These are phyloP conservation scores for Vimba vimba DNA, from an alignment of 2,113 vertebrate species.

Conservation along the genomic window DNA sequence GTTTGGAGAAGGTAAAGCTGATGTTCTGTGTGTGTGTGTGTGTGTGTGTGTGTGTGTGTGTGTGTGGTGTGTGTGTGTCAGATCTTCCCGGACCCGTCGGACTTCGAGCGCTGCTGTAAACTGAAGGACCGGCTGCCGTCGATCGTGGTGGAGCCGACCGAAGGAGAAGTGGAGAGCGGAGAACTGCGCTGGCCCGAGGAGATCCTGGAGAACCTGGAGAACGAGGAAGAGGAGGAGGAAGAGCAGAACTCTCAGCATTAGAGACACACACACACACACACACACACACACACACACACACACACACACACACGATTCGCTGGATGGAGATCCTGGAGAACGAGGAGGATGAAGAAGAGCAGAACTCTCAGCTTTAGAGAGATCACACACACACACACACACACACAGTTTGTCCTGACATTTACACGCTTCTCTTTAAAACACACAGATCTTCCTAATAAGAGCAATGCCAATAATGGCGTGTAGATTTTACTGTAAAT, in stretches of 20 bases:
- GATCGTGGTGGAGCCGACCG: constrained; percentile 94
- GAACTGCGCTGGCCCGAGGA: constrained; percentile 98
- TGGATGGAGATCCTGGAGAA: constrained; percentile 85
- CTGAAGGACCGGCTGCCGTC: constrained; percentile 96
- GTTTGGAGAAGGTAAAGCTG: too few relatives aligned
- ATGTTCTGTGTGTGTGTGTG: neutral
- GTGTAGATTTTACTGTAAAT: neutral
- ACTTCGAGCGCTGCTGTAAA: constrained; percentile 95
- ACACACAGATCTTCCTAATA: neutral
- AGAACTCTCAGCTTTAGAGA: constrained; percentile 72
- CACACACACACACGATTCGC: too few relatives aligned
- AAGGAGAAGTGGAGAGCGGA: constrained; percentile 94
- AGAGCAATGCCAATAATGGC: neutral
- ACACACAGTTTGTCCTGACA: neutral
- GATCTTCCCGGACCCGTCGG: constrained; percentile 97
- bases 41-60: neutral
- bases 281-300: too few relatives aligned
- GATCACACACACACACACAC: neutral
- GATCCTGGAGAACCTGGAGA: constrained; percentile 86
- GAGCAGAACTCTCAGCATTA: constrained; percentile 76
- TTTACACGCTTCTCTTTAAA: neutral
- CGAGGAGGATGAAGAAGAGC: constrained; percentile 81
- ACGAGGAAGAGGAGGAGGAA: constrained; percentile 78
- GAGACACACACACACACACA: constrained; percentile 38
- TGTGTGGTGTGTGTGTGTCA: constrained; percentile 58